Conservation (phyloP, 2,797 vertebrate species). For the Enteromius mattozi region DNA sequence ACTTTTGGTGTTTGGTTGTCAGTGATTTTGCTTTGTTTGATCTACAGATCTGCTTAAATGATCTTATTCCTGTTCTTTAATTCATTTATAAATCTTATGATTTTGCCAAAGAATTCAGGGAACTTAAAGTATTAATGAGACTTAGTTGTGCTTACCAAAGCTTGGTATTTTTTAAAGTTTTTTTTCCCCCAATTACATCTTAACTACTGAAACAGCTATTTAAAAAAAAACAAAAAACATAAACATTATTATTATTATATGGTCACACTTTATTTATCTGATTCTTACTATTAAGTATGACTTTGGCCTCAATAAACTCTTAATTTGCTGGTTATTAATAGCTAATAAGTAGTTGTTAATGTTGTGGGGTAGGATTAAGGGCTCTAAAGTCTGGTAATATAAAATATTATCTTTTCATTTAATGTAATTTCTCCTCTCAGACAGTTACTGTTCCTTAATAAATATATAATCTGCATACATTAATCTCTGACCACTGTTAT, state of each 20-base stretch:
- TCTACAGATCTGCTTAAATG: neutral
- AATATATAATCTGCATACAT: neutral
- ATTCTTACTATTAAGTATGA: neutral
- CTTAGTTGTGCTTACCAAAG: neutral
- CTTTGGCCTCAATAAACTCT: neutral
- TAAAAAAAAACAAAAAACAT: neutral
- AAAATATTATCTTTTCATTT: neutral
- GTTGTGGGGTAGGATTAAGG: neutral
- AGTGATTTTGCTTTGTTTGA: neutral
- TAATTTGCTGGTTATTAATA: neutral
- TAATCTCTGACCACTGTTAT: neutral
- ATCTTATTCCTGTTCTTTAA: neutral
- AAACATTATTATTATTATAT: neutral
- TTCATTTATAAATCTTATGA: neutral
- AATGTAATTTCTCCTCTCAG: neutral
- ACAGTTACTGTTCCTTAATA: neutral
- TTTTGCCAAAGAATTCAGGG: neutral
- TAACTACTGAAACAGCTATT: neutral
- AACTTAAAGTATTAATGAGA: neutral
- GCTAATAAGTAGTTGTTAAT: neutral
- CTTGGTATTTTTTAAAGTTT: neutral
- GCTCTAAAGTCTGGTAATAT: neutral
- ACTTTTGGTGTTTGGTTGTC: neutral
- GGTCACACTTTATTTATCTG: neutral
- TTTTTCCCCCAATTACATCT: neutral